Base-by-base conservation (phyloP, 2,113 vertebrate genomes). In the Semnornis frantzii region DNA sequence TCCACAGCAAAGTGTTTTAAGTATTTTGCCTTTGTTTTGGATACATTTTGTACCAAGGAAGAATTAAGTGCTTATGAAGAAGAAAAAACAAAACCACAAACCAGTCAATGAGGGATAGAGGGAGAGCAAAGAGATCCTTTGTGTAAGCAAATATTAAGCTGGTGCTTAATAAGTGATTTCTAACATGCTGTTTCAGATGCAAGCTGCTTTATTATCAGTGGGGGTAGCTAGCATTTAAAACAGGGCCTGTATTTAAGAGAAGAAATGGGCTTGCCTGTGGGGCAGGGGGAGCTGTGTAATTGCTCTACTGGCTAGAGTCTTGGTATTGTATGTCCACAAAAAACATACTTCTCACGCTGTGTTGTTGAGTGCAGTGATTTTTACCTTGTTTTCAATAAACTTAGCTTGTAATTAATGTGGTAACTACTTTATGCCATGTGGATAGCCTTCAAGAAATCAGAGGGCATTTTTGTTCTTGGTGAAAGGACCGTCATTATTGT, bases 101-200 rank as follows among this genome's bases (percentile, higher is more conserved):
- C 27, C n/a, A 68, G 70, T 89, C 55, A 74, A 71, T 52, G 68
- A 84, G 87, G 42, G 80, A 55, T 74, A 28, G 23, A 59, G 65
- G 15, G 64, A 28, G 42, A 90, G 37, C 74, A 31, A 69, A 66
- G 78, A 66, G 34, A 42, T 82, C 58, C 86, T 71, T 95, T 92
- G 79, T 62, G 57, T 91, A 88, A 92, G 76, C 81, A 89, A 66
- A 15, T 80, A 23, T 97, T 97, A 97, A 98, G 97, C 97, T 97
- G 96, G 96, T 94, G 94, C 95, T 98, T 97, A 97, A 97, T 97
- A 92, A 96, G 97, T 93, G 94, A 60, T 95, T 96, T 96, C 85
- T 97, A 88, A 94, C 6, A 30, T 72, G 75, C 57, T 89, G 70
- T 93, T 93, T 96, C 50, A 90, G 82, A 50, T 94, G 85, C 79